A percentile compares a stretch with the other conserved stretches of the same genome.
phyloP scores from a whole-genome alignment of 1,140 invertebrate genomes.

The Monochamus saltuarius region DNA sequence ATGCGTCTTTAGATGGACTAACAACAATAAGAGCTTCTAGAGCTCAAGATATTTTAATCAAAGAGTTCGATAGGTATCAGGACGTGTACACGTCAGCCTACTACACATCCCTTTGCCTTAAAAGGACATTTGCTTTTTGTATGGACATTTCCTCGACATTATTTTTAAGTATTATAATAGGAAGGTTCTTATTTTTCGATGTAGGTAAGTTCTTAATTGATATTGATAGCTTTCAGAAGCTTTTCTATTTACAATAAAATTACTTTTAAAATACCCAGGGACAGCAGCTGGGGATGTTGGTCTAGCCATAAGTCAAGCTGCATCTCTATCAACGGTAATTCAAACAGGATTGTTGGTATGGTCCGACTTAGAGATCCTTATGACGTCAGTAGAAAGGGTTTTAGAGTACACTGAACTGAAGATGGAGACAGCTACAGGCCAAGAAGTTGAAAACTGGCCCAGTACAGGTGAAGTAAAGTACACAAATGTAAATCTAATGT shows the following conservation, averaged over 20 bases:
- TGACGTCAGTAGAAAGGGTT: slow-evolving; percentile 80
- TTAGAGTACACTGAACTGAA: slow-evolving; percentile 72
- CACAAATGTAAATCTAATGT: slow-evolving; percentile 65
- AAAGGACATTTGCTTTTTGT: slow-evolving; percentile 61
- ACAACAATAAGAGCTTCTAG: slow-evolving; percentile 84
- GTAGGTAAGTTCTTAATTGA: slow-evolving; percentile 35
- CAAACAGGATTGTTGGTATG: slow-evolving; percentile 67
- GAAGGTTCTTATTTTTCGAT: slow-evolving; percentile 54
- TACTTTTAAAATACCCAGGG: slow-evolving; percentile 35
- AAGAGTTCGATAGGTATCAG: slow-evolving; percentile 79
- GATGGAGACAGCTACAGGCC: slow-evolving; percentile 64
- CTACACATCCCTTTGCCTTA: slow-evolving; percentile 62
- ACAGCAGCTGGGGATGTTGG: slow-evolving; percentile 60
- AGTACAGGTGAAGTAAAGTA: slow-evolving; percentile 69
- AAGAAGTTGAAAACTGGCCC: slow-evolving; percentile 63
- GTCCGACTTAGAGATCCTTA: slow-evolving; percentile 70
- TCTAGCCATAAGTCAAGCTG: slow-evolving; percentile 59
- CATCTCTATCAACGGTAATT: slow-evolving; percentile 42
- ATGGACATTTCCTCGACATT: slow-evolving; percentile 55
- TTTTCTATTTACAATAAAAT: too few species aligned
- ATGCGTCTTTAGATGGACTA: slow-evolving; percentile 68
- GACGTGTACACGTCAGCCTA: slow-evolving; percentile 67
- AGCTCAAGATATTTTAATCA: slow-evolving; percentile 72
- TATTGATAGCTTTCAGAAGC: too few species aligned
- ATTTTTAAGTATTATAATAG: slow-evolving; percentile 55